Evolutionary conservation across 2,113 vertebrate species (phyloP).

Genomic region (Malaclemys terrapin): DNA sequence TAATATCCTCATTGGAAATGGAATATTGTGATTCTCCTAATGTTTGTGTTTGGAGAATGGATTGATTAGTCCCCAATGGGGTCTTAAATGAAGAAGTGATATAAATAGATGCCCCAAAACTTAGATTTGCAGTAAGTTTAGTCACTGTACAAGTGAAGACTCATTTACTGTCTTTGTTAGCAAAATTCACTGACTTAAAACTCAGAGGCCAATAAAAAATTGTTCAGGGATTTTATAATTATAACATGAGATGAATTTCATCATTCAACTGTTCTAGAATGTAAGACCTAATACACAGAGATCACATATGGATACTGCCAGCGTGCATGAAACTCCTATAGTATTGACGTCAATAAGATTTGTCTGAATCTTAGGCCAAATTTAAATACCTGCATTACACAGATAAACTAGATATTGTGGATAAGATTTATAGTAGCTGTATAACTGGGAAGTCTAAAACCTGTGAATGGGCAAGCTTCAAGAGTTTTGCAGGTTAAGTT

Average conservation of each 20-base stretch:
- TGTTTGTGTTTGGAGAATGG: background rate
- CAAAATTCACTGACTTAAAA: background rate
- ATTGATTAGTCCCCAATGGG: slow-evolving; percentile 25
- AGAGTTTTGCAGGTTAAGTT: background rate
- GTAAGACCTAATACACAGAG: background rate
- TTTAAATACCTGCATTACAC: background rate
- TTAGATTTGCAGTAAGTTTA: background rate
- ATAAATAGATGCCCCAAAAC: slow-evolving; percentile 28
- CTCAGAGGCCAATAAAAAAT: background rate
- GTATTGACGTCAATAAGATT: background rate
- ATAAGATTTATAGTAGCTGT: background rate
- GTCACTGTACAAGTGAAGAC: background rate
- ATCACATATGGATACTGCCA: background rate
- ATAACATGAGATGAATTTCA: background rate
- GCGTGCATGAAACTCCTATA: background rate
- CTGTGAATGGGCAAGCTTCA: background rate
- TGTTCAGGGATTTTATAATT: background rate
- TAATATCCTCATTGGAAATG: background rate
- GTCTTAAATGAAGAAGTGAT: background rate
- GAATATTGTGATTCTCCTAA: background rate
- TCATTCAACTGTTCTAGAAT: background rate
- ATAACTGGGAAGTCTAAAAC: background rate
- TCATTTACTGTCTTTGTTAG: background rate
- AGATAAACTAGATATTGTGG: background rate
- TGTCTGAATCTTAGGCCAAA: background rate